phyloP scores from a whole-genome alignment of 1,140 invertebrate species.

The Lepidostoma basale region DNA sequence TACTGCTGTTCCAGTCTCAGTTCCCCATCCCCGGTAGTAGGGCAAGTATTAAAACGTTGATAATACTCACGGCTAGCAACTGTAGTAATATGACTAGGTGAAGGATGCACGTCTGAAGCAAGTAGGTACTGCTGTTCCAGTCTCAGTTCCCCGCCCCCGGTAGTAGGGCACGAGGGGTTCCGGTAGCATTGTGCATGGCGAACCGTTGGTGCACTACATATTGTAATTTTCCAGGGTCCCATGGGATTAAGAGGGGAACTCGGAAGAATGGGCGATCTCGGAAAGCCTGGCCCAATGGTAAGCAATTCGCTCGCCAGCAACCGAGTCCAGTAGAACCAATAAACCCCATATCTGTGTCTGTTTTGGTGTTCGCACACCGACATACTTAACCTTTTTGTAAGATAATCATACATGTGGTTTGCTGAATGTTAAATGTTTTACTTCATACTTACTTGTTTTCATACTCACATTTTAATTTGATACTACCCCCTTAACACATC shows the following conservation, averaged over 20 bases:
- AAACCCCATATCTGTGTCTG: constrained; percentile 25
- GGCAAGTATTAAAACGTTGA: too few relatives aligned
- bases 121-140: not conserved
- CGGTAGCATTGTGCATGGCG: constrained; percentile 31
- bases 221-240: constrained; percentile 70
- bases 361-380: constrained; percentile 26
- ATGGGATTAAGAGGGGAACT: constrained; percentile 86
- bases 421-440: constrained; percentile 40
- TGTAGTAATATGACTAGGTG: too few relatives aligned
- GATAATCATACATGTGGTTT: constrained; percentile 41
- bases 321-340: constrained; percentile 48
- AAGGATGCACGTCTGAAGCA: too few relatives aligned
- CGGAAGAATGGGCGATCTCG: constrained; percentile 74
- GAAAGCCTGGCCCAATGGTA: constrained; percentile 80
- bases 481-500: constrained; percentile 8
- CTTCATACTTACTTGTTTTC: constrained; percentile 5
- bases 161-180: not conserved
- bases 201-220: constrained; percentile 38
- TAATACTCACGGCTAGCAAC: too few relatives aligned
- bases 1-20: too few relatives aligned
- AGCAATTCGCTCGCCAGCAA: constrained; percentile 55
- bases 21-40: too few relatives aligned
- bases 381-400: constrained; percentile 36
- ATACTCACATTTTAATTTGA: constrained; percentile 16
- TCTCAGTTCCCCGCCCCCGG: not conserved